These are phyloP conservation scores for Uloborus plumipes DNA, from an alignment of 2,888 invertebrate genomes.

Conservation along the genomic window DNA sequence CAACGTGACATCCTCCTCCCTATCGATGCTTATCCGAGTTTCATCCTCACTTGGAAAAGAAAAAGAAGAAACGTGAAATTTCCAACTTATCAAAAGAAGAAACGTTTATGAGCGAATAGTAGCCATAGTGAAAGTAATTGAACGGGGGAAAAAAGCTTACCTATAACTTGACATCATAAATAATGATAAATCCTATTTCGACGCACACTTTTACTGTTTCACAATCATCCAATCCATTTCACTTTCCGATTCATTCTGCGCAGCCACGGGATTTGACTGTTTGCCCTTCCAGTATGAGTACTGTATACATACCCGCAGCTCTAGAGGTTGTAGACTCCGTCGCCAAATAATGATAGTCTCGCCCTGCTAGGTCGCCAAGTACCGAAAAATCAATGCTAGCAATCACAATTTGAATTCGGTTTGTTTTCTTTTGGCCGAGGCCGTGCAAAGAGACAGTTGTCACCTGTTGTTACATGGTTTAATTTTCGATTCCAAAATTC, in stretches of 20 bases:
- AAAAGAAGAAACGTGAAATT: no score
- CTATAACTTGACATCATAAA: background rate
- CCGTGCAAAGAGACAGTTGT: conserved; percentile 23
- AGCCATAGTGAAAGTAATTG: background rate
- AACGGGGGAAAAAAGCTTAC: background rate
- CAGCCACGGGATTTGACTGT: background rate
- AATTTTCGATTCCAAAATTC: no score
- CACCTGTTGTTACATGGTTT: conserved; percentile 24
- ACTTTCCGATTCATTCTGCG: background rate
- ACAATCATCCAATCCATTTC: background rate
- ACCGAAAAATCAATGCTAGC: conserved; percentile 31
- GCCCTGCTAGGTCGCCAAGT: conserved; percentile 25
- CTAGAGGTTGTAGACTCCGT: conserved; percentile 7
- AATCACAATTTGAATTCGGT: background rate
- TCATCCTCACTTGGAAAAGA: no score
- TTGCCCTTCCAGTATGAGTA: conserved; percentile 18
- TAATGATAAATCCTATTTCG: background rate
- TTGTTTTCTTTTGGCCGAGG: conserved; percentile 18
- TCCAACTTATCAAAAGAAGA: no score
- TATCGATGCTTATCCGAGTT: no score
- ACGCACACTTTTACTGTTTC: background rate
- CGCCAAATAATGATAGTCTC: conserved; percentile 26
- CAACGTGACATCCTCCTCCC: no score
- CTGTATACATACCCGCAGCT: conserved; percentile 1
- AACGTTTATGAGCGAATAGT: background rate